A percentile compares a stretch with the other conserved stretches of the same genome.
Conservation (phyloP, 2,113 vertebrate genomes). For the Xenus cinereus region DNA sequence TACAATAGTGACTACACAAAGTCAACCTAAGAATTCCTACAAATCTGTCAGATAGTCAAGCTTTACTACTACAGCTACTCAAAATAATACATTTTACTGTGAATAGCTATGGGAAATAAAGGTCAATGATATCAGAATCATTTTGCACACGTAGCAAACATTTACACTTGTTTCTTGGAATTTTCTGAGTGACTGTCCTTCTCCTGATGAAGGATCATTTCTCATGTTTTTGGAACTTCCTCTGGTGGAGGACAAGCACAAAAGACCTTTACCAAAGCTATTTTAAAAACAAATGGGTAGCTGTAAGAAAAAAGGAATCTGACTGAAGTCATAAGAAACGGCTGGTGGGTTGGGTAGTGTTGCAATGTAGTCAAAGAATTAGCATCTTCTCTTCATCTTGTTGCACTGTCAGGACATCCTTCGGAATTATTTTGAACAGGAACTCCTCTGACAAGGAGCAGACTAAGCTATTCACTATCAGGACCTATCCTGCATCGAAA, state of each 20-base stretch:
- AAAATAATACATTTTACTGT: background rate
- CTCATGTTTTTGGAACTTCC: background rate
- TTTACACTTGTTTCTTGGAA: background rate
- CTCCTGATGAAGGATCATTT: background rate
- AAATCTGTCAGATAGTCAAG: background rate
- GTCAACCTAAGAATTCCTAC: background rate
- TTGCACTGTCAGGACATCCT: background rate
- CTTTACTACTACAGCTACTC: background rate
- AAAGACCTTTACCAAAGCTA: background rate
- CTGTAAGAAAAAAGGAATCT: background rate
- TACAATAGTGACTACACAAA: background rate
- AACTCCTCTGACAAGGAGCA: background rate
- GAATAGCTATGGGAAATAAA: background rate
- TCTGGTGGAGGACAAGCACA: background rate
- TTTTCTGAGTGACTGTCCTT: background rate
- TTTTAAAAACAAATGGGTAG: background rate
- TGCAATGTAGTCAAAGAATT: background rate
- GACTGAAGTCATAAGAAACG: background rate
- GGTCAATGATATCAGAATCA: background rate
- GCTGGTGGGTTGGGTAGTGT: background rate
- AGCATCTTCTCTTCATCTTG: background rate
- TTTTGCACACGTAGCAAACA: accelerated
- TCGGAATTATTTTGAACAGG: background rate
- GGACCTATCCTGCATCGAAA: background rate
- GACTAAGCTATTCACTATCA: background rate